Evolutionary conservation across 2,113 vertebrate genomes (phyloP).

Genomic region (Microcebus griseorufus): DNA sequence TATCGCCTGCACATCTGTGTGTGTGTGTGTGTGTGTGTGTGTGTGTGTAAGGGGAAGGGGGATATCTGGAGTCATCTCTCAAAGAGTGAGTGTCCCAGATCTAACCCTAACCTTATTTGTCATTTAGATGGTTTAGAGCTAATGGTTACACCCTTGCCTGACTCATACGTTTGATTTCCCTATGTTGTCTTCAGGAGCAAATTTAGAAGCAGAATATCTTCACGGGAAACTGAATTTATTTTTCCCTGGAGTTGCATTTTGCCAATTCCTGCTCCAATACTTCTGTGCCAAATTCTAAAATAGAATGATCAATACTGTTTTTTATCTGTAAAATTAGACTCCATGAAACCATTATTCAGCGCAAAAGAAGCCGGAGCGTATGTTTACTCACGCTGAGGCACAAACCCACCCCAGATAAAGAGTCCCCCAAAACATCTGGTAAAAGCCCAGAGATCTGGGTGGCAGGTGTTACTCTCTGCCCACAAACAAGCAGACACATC

Average conservation of each 20-base stretch:
- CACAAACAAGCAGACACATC: neutral
- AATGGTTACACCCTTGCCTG: slow-evolving; percentile 27
- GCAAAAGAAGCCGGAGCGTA: slow-evolving; percentile 60
- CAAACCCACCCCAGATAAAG: neutral
- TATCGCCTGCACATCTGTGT: neutral
- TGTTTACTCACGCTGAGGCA: slow-evolving; percentile 15
- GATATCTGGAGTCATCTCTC: neutral
- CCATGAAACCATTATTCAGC: slow-evolving; percentile 61
- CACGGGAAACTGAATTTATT: slow-evolving; percentile 36
- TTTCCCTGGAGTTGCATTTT: slow-evolving; percentile 58
- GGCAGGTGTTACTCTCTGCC: neutral
- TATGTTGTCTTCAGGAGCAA: slow-evolving; percentile 35
- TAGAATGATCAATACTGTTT: slow-evolving; percentile 73
- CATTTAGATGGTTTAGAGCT: slow-evolving; percentile 1
- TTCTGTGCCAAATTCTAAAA: slow-evolving; percentile 75
- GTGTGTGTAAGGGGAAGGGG: no score
- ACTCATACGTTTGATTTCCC: slow-evolving; percentile 39
- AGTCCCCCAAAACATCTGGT: neutral
- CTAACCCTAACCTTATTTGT: slow-evolving; percentile 18
- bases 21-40: neutral
- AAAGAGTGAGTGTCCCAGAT: neutral
- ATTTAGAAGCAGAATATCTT: neutral
- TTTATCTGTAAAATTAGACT: slow-evolving; percentile 65
- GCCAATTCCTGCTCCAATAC: slow-evolving; percentile 32
- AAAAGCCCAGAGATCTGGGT: neutral